These are phyloP conservation scores for Drosophila paramelanica DNA, from an alignment of 2,888 invertebrate species.

Conservation along the genomic window DNA sequence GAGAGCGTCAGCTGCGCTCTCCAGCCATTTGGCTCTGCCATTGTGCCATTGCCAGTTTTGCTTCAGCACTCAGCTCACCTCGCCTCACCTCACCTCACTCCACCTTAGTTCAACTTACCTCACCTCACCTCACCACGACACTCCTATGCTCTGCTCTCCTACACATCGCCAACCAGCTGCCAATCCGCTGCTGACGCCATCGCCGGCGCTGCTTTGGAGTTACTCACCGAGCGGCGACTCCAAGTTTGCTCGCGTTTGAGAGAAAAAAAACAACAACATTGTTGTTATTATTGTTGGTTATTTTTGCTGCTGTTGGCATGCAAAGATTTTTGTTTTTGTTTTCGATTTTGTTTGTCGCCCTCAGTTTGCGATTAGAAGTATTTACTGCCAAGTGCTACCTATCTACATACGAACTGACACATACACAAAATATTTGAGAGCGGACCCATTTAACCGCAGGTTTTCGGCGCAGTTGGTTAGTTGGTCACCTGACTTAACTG, in stretches of 20 bases:
- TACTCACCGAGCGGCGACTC: slow-evolving; percentile 53
- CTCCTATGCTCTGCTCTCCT: neutral
- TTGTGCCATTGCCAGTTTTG: slow-evolving; percentile 30
- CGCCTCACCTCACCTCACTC: slow-evolving; percentile 1
- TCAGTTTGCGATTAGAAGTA: slow-evolving; percentile 48
- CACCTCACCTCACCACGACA: slow-evolving; percentile 1
- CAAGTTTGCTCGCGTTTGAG: slow-evolving; percentile 46
- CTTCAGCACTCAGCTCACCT: neutral
- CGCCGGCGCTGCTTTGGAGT: slow-evolving; percentile 47
- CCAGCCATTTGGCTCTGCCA: slow-evolving; percentile 23
- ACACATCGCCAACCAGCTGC: slow-evolving; percentile 46
- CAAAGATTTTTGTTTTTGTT: slow-evolving; percentile 22
- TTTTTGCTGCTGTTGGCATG: slow-evolving; percentile 17
- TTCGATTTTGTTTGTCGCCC: slow-evolving; percentile 49
- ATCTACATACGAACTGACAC: slow-evolving; percentile 1
- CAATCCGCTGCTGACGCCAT: slow-evolving; percentile 73
- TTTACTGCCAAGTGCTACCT: slow-evolving; percentile 47
- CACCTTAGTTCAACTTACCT: slow-evolving; percentile 33
- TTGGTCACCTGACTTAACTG: slow-evolving; percentile 35
- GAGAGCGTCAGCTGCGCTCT: slow-evolving; percentile 39
- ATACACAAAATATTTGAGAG: slow-evolving; percentile 4
- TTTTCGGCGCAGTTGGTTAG: slow-evolving; percentile 14
- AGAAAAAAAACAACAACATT: slow-evolving; percentile 17
- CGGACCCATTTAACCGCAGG: neutral
- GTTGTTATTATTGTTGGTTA: neutral